Conservation (phyloP, 2,113 vertebrate species). For the Cygnus atratus region DNA sequence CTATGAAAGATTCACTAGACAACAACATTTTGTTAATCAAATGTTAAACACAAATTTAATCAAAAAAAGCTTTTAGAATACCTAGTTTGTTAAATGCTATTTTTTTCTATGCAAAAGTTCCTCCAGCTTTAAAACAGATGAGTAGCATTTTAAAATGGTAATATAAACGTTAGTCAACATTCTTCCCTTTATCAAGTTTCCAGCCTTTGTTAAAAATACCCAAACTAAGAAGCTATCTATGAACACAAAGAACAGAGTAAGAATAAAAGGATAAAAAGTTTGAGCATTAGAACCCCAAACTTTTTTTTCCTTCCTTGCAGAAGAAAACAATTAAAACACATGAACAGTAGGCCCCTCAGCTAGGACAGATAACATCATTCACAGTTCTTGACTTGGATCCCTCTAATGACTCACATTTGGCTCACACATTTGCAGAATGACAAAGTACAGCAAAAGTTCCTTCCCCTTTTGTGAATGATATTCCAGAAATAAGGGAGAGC, state of each 20-base stretch:
- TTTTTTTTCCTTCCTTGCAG: background rate
- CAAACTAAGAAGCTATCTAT: background rate
- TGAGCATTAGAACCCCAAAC: background rate
- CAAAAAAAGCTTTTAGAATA: background rate
- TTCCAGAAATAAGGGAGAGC: background rate
- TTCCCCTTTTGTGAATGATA: background rate
- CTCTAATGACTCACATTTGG: background rate
- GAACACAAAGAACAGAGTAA: background rate
- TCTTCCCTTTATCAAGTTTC: background rate
- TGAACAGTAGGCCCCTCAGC: background rate
- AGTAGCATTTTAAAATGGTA: background rate
- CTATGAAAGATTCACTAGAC: background rate
- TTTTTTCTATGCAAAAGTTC: background rate
- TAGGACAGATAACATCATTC: background rate
- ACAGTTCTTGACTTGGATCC: background rate
- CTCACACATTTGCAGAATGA: background rate
- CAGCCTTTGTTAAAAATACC: background rate
- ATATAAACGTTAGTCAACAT: background rate
- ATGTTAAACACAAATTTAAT: background rate
- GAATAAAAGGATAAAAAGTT: background rate
- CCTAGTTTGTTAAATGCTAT: background rate
- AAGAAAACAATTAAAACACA: background rate
- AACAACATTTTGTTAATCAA: background rate
- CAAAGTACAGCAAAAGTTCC: background rate
- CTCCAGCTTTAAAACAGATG: background rate